phyloP scores from a whole-genome alignment of 2,888 invertebrate genomes.

The Cyclophora albipunctata region DNA sequence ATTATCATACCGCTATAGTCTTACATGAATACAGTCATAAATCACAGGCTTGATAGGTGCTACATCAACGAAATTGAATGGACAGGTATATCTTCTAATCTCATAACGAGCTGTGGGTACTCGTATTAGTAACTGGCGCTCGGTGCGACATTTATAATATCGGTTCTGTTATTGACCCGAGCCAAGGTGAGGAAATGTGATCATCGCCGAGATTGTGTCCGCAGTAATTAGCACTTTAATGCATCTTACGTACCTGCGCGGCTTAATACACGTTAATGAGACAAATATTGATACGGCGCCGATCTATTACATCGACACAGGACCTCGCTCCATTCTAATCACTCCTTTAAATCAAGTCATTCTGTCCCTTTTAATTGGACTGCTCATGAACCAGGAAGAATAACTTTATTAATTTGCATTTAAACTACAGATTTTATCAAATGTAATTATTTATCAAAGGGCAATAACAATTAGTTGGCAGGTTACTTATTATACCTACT shows the following conservation, averaged over 20 bases:
- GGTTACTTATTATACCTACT: no score
- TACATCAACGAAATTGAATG: conserved; percentile 34
- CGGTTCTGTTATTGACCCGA: conserved; percentile 44
- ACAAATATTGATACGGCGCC: conserved; percentile 32
- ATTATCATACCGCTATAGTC: conserved; percentile 55
- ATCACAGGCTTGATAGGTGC: conserved; percentile 40
- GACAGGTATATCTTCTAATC: conserved; percentile 23
- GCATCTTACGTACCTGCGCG: conserved; percentile 32
- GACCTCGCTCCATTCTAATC: no score
- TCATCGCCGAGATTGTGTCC: conserved; percentile 43
- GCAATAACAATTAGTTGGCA: no score
- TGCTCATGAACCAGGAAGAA: conserved; percentile 18
- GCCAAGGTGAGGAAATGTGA: conserved; percentile 47
- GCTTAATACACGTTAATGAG: conserved; percentile 29
- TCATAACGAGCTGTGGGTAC: conserved; percentile 9
- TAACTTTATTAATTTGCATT: no score
- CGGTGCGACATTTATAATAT: conserved; percentile 28
- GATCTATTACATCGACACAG: conserved; percentile 13
- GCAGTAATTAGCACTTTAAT: conserved; percentile 44
- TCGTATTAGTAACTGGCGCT: conserved; percentile 11
- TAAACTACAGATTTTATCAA: no score
- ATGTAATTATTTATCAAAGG: no score
- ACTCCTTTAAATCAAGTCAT: no score
- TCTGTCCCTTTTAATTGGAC: conserved; percentile 3
- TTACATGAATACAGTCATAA: conserved; percentile 45